Evolutionary conservation across 2,888 invertebrate species (phyloP).

Genomic region (Iphiclides podalirius): DNA sequence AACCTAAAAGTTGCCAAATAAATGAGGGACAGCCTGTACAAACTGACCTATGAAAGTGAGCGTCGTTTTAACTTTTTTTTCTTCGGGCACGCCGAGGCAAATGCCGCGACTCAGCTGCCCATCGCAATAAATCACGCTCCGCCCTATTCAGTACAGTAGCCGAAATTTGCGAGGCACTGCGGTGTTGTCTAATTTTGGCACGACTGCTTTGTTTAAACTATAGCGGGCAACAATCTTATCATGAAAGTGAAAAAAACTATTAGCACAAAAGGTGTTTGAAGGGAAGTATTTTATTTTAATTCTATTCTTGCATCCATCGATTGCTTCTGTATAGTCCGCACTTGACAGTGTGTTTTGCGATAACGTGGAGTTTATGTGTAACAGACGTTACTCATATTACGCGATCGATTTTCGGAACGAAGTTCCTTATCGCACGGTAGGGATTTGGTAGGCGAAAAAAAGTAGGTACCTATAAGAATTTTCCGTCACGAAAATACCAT

Average conservation of each 20-base stretch:
- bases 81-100: conserved; percentile 25
- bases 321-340: too few species aligned
- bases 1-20: background rate
- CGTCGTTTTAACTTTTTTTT: conserved; percentile 45
- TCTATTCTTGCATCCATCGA: too few species aligned
- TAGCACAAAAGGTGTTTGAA: too few species aligned
- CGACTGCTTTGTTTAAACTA: conserved; percentile 11
- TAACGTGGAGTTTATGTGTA: too few species aligned
- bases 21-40: conserved; percentile 32
- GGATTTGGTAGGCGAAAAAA: too few species aligned
- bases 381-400: too few species aligned
- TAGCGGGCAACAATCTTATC: background rate
- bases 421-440: too few species aligned
- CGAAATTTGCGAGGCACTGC: conserved; percentile 33
- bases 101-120: conserved; percentile 52
- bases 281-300: too few species aligned
- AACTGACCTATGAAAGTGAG: conserved; percentile 60
- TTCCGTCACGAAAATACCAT: too few species aligned
- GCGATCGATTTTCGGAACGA: too few species aligned
- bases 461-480: too few species aligned
- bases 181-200: conserved; percentile 20
- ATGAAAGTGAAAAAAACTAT: background rate
- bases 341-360: too few species aligned
- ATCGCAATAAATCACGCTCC: conserved; percentile 52
- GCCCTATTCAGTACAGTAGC: conserved; percentile 50